These are phyloP conservation scores for Meliscaeva auricollis DNA, from an alignment of 2,888 invertebrate genomes.

Conservation along the genomic window DNA sequence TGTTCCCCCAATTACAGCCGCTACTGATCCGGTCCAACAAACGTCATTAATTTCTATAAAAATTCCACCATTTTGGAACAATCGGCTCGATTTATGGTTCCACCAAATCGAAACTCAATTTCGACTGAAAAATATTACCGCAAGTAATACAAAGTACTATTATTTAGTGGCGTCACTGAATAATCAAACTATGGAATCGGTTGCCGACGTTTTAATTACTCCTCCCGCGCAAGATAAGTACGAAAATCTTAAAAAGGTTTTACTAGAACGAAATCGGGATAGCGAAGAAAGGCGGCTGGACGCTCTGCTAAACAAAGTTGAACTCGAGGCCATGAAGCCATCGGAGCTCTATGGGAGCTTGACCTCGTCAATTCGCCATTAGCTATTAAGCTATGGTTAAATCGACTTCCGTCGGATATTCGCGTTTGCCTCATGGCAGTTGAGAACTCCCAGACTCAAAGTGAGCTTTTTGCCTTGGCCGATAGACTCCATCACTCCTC, in stretches of 20 bases:
- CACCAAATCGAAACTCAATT: slow-evolving; percentile 48
- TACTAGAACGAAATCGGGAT: slow-evolving; percentile 37
- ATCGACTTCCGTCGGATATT: slow-evolving; percentile 9
- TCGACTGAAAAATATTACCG: slow-evolving; percentile 18
- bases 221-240: slow-evolving; percentile 28
- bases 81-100: slow-evolving; percentile 49
- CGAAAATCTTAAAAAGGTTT: slow-evolving; percentile 23
- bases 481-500: slow-evolving; percentile 36
- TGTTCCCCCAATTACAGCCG: neutral
- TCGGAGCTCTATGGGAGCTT: slow-evolving; percentile 24
- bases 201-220: slow-evolving; percentile 14
- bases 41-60: neutral
- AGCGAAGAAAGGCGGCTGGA: slow-evolving; percentile 47
- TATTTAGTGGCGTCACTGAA: slow-evolving; percentile 41
- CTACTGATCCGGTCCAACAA: neutral
- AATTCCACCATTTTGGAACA: slow-evolving; percentile 41
- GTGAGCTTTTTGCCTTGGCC: slow-evolving; percentile 5
- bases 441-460: slow-evolving; percentile 16
- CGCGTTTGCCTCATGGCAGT: slow-evolving; percentile 29
- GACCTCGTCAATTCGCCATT: slow-evolving; percentile 10
- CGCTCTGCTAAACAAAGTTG: slow-evolving; percentile 25
- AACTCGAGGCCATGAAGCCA: slow-evolving; percentile 19
- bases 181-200: slow-evolving; percentile 39
- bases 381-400: slow-evolving; percentile 34
- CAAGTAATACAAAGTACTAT: slow-evolving; percentile 33